Evolutionary conservation across 2,888 invertebrate species (phyloP).

Genomic region (Labia minor): DNA sequence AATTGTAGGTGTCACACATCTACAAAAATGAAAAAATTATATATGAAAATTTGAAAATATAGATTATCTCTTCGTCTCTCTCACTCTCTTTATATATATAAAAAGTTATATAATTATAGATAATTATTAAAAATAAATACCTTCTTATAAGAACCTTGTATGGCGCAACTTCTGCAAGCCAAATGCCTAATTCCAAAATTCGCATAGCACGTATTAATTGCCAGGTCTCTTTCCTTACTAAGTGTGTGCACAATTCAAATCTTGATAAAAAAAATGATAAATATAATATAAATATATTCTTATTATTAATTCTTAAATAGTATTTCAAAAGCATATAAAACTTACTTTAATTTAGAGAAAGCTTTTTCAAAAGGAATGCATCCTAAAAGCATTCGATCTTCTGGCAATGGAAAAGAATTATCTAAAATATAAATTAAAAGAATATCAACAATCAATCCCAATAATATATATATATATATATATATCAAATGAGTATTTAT

Average conservation of each 20-base stretch:
- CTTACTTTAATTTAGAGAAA: conserved; percentile 41
- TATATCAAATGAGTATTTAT: neutral
- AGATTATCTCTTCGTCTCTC: no score
- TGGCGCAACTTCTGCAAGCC: conserved; percentile 37
- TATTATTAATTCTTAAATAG: no score
- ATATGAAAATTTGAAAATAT: no score
- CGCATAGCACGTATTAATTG: conserved; percentile 38
- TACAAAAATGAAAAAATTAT: no score
- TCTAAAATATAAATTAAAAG: conserved; percentile 39
- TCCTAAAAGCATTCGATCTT: conserved; percentile 69
- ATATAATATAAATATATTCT: neutral
- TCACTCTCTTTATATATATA: no score
- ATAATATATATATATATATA: conserved; percentile 1
- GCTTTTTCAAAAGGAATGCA: conserved; percentile 59
- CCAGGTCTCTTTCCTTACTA: neutral
- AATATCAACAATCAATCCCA: neutral
- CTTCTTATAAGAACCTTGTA: conserved; percentile 26
- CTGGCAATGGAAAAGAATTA: conserved; percentile 55
- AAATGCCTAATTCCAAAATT: conserved; percentile 41
- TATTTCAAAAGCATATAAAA: neutral
- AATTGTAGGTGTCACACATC: neutral
- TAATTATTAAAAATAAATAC: conserved; percentile 27
- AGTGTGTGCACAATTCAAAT: neutral
- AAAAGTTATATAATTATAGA: neutral
- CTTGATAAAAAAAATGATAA: neutral